Percentiles rank a stretch among this genome's conserved stretches.
phyloP scores from a whole-genome alignment of 2,113 vertebrate genomes.

The Rhynchopsitta pachyrhyncha region DNA sequence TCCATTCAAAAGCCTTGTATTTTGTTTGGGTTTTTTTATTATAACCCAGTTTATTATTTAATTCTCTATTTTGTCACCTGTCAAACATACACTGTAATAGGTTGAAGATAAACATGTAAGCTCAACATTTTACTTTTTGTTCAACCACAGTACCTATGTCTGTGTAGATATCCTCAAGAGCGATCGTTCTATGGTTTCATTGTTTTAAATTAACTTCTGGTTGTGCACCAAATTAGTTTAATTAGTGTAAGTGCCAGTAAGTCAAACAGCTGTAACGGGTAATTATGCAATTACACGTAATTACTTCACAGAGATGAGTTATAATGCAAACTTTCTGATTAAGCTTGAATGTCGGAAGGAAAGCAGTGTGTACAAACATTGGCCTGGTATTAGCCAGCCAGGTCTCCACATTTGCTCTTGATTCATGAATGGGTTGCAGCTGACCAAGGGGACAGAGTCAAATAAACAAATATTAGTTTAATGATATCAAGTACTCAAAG shows the following conservation, averaged over 20 bases:
- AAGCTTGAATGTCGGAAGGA: not conserved
- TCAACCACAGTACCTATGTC: not conserved
- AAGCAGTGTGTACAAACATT: not conserved
- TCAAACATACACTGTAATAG: not conserved
- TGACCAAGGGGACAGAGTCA: not conserved
- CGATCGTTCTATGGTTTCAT: not conserved
- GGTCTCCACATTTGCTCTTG: not conserved
- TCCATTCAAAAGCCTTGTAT: not conserved
- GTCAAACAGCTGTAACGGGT: not conserved
- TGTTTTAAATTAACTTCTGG: slow-evolving; percentile 26
- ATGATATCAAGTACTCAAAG: not conserved
- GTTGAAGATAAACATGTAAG: not conserved
- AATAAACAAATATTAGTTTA: not conserved
- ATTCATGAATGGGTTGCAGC: not conserved
- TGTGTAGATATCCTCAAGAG: not conserved
- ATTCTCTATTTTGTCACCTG: not conserved
- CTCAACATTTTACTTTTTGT: not conserved
- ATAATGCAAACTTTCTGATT: not conserved
- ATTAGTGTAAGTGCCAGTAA: slow-evolving; percentile 29
- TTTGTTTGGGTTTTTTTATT: not conserved
- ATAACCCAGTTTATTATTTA: not conserved
- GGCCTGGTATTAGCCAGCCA: not conserved
- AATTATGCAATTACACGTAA: slow-evolving; percentile 48
- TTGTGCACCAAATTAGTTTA: not conserved
- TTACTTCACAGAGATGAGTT: slow-evolving; percentile 25